Conservation (phyloP, 2,113 vertebrate species). For the Colius striatus region DNA sequence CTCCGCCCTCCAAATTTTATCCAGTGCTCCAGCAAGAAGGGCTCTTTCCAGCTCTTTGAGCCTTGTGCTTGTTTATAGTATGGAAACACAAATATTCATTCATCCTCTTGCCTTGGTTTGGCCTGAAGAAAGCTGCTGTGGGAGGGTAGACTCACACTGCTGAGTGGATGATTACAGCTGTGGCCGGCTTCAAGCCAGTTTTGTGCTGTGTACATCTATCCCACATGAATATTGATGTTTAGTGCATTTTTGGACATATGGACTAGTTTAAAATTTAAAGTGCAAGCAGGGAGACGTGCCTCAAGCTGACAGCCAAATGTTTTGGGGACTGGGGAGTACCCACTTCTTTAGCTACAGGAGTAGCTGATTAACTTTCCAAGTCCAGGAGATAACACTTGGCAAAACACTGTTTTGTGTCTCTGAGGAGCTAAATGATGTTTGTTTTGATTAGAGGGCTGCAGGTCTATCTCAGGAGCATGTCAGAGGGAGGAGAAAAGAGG, state of each 20-base stretch:
- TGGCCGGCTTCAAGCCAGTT: background rate
- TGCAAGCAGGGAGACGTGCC: background rate
- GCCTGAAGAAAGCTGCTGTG: background rate
- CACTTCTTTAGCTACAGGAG: background rate
- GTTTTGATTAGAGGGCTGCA: background rate
- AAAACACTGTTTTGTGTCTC: background rate
- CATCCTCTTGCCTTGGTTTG: background rate
- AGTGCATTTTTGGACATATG: background rate
- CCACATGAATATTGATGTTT: accelerated
- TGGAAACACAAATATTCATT: background rate
- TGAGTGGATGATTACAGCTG: background rate
- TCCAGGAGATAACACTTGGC: background rate
- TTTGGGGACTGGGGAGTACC: accelerated
- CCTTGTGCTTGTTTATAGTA: background rate
- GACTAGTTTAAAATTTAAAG: background rate
- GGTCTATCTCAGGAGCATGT: background rate
- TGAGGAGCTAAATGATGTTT: background rate
- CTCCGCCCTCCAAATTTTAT: background rate
- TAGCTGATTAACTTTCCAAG: background rate
- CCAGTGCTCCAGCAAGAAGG: background rate
- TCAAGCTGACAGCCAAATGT: background rate
- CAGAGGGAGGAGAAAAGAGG: background rate
- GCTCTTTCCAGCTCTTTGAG: background rate
- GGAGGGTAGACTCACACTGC: background rate
- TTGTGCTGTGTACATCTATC: background rate